These are phyloP conservation scores for Ceyx melanurus DNA, from an alignment of 2,113 vertebrate genomes.

Conservation along the genomic window DNA sequence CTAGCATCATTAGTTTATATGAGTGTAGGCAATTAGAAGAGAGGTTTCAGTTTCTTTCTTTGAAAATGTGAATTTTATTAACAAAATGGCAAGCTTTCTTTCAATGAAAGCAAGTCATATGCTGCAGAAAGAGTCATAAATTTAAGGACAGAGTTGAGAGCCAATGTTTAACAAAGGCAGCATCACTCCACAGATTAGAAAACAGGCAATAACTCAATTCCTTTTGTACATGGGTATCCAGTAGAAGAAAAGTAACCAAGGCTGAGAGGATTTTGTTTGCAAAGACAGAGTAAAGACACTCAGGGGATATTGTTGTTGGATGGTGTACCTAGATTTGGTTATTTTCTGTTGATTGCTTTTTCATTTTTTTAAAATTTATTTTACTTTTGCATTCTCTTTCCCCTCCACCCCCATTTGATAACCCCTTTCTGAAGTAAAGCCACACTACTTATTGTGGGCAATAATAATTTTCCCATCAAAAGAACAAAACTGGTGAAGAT, in stretches of 20 bases:
- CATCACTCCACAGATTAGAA: background rate
- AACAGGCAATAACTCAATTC: background rate
- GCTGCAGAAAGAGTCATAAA: background rate
- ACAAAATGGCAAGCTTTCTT: background rate
- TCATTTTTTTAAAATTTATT: background rate
- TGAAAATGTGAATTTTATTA: constrained; percentile 26
- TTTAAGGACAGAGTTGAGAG: background rate
- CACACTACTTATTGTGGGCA: background rate
- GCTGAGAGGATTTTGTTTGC: background rate
- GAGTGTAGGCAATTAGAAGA: constrained; percentile 3
- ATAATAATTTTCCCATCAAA: background rate
- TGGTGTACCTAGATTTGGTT: background rate
- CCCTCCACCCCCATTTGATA: background rate
- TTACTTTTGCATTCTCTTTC: background rate
- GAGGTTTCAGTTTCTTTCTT: constrained; percentile 11
- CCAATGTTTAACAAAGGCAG: background rate
- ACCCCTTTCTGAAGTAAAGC: background rate
- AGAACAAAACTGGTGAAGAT: background rate
- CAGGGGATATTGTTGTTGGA: background rate
- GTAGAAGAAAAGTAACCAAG: background rate
- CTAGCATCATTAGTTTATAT: background rate
- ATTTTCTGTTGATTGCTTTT: background rate
- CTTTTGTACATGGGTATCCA: background rate
- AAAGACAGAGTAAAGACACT: background rate
- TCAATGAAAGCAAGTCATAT: background rate